Conservation (phyloP, 2,888 invertebrate species). For the Lasioglossum lativentre region DNA sequence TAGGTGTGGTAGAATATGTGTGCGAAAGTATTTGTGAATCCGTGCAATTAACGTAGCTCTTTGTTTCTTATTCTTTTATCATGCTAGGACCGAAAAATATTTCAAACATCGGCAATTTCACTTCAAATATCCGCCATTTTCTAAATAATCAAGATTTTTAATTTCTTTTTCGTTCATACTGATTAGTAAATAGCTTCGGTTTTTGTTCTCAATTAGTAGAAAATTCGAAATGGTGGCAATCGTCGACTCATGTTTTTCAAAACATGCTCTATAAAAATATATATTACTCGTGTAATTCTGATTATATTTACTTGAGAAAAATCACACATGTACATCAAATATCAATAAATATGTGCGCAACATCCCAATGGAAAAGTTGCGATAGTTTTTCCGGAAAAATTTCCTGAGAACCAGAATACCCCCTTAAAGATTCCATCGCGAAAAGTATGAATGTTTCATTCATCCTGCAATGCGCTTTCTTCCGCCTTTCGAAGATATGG, state of each 20-base stretch:
- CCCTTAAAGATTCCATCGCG: background rate
- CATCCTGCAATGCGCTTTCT: background rate
- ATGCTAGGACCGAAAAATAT: too few species aligned
- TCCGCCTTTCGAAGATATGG: background rate
- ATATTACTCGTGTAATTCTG: background rate
- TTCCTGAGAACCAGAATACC: background rate
- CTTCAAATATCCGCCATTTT: too few species aligned
- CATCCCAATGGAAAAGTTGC: background rate
- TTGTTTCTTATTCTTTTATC: too few species aligned
- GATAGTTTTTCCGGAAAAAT: background rate
- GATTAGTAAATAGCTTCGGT: too few species aligned
- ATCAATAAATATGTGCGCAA: background rate
- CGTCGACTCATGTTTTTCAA: background rate
- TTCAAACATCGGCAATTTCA: too few species aligned
- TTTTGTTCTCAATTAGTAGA: too few species aligned
- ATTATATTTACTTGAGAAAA: background rate
- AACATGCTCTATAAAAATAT: background rate
- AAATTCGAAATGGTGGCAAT: too few species aligned
- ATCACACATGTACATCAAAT: background rate
- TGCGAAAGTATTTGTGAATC: too few species aligned
- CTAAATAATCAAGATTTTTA: too few species aligned
- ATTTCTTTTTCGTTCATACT: too few species aligned
- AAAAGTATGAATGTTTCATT: background rate
- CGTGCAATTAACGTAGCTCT: too few species aligned
- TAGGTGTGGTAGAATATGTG: too few species aligned